A percentile compares a stretch with the other conserved stretches of the same genome.
These are phyloP conservation scores for Amazona ochrocephala DNA, from an alignment of 2,797 vertebrate genomes.

Conservation along the genomic window DNA sequence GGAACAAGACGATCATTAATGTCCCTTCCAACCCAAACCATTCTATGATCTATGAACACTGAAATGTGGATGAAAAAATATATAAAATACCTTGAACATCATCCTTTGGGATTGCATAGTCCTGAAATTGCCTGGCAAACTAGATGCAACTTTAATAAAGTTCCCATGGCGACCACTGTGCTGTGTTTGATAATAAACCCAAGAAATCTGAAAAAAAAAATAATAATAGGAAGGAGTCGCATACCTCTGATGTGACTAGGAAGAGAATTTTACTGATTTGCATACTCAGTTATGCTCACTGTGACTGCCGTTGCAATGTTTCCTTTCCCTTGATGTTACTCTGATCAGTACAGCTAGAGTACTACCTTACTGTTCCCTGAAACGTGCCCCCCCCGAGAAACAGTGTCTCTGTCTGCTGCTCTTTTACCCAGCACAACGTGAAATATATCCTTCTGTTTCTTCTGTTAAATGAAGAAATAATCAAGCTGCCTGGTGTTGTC, in stretches of 20 bases:
- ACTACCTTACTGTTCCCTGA: not conserved
- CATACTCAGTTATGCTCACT: not conserved
- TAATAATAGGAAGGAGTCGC: not conserved
- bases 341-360: not conserved
- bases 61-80: not conserved
- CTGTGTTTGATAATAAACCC: conserved; percentile 42
- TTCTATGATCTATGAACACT: not conserved
- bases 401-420: not conserved
- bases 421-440: not conserved
- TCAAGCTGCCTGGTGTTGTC: not conserved
- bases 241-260: not conserved
- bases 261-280: conserved; percentile 15
- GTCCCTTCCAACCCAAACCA: not conserved
- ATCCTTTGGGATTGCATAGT: conserved; percentile 10
- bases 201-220: not conserved
- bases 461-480: not conserved
- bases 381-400: not conserved
- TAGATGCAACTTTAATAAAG: conserved; percentile 19
- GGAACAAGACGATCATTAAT: not conserved
- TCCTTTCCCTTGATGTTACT: not conserved
- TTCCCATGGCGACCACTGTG: conserved; percentile 24
- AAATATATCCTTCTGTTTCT: not conserved
- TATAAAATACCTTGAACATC: not conserved
- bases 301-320: not conserved
- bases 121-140: not conserved